Conservation (phyloP, 2,888 invertebrate species). For the Busseola fusca region DNA sequence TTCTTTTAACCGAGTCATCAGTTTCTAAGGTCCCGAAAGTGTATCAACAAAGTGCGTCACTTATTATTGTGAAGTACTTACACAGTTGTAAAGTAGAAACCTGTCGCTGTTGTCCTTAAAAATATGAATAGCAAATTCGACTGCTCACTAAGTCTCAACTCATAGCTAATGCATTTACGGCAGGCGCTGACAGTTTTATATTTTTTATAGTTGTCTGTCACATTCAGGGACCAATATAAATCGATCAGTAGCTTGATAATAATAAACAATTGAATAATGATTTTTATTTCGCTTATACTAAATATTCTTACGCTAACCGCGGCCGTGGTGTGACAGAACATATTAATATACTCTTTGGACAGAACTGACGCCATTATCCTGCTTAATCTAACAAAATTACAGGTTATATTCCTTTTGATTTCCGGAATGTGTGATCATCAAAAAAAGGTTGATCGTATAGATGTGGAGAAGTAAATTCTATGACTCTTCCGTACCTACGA, state of each 20-base stretch:
- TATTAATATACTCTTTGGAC: no score
- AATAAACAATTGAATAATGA: no score
- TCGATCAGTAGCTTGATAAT: neutral
- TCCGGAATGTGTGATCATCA: neutral
- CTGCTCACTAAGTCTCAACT: neutral
- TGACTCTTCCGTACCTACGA: neutral
- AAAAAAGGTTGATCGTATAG: conserved; percentile 1
- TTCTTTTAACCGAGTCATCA: no score
- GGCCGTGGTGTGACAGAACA: no score
- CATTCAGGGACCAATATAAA: neutral
- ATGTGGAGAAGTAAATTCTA: neutral
- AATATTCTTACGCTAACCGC: neutral
- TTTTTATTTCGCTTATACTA: no score
- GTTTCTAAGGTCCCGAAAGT: neutral
- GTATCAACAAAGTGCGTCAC: no score
- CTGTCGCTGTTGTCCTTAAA: no score
- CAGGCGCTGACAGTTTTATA: conserved; percentile 3
- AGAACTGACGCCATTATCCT: neutral
- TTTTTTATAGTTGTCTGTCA: no score
- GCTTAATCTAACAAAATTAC: neutral
- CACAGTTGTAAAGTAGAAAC: neutral
- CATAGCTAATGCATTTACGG: neutral
- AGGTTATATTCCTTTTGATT: neutral
- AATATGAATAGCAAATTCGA: neutral
- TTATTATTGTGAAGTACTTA: neutral